Percentiles rank a stretch among this genome's conserved stretches.
Conservation (phyloP, 2,113 vertebrate genomes). For the Gavia stellata region DNA sequence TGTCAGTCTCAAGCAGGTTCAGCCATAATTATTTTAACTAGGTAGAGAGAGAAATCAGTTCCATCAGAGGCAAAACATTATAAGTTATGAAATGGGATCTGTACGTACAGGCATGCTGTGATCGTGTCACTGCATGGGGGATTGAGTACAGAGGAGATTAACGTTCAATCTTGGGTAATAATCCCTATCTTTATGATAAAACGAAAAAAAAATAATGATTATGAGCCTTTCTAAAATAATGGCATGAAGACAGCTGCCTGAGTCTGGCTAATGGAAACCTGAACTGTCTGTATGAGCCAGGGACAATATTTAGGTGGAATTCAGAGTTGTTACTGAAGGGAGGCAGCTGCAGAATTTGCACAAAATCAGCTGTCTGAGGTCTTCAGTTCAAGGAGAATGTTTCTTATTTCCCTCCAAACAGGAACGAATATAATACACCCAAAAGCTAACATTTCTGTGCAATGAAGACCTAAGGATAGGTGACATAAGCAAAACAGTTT, state of each 20-base stretch:
- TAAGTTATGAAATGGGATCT: neutral
- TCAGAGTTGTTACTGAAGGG: neutral
- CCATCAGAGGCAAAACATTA: slow-evolving; percentile 39
- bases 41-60: neutral
- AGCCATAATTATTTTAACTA: slow-evolving; percentile 35
- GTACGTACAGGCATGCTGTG: neutral
- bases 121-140: neutral
- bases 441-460: neutral
- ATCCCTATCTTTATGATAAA: slow-evolving; percentile 40
- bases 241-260: neutral
- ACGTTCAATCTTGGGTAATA: slow-evolving; percentile 31
- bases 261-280: neutral
- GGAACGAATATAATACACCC: neutral
- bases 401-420: neutral
- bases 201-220: slow-evolving; percentile 3
- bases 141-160: slow-evolving; percentile 16
- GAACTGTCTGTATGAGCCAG: neutral
- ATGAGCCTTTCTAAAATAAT: slow-evolving; percentile 29
- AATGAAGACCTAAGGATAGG: neutral
- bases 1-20: neutral
- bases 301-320: neutral
- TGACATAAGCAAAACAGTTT: neutral
- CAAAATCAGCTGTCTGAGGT: neutral
- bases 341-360: neutral
- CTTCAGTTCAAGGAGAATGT: neutral